These are phyloP conservation scores for Trogon surrucura DNA, from an alignment of 2,113 vertebrate species.

Conservation along the genomic window DNA sequence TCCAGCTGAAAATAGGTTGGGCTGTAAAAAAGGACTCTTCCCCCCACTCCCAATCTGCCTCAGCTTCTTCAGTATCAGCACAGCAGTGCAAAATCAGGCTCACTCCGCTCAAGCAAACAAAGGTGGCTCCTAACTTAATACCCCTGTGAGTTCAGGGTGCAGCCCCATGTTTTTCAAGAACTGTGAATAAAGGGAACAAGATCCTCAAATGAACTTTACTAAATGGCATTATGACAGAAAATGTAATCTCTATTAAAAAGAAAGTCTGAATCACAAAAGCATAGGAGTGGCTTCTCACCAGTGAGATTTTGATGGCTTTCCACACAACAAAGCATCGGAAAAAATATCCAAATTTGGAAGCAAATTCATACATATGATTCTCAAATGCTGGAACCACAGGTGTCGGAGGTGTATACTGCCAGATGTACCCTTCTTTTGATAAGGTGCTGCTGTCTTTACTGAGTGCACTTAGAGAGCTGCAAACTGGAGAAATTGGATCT, in stretches of 20 bases:
- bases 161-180: background rate
- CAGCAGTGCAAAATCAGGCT: background rate
- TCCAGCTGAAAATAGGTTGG: background rate
- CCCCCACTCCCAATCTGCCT: accelerated
- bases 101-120: background rate
- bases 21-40: background rate
- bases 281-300: background rate
- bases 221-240: slow-evolving; percentile 12
- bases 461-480: background rate
- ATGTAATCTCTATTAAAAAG: background rate
- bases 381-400: background rate
- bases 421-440: background rate
- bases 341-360: background rate
- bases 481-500: background rate
- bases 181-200: slow-evolving; percentile 44
- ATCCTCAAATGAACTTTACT: background rate
- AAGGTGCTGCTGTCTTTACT: background rate
- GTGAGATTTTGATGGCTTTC: background rate
- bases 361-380: background rate
- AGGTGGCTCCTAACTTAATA: background rate
- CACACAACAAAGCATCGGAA: background rate
- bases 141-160: background rate
- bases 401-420: background rate
- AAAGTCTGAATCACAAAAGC: slow-evolving; percentile 18
- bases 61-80: background rate